Evolutionary conservation across 2,888 invertebrate genomes (phyloP), one percentile per base, ranked within the genome.

Genomic region (Gastracanthus pulcherrimus): DNA sequence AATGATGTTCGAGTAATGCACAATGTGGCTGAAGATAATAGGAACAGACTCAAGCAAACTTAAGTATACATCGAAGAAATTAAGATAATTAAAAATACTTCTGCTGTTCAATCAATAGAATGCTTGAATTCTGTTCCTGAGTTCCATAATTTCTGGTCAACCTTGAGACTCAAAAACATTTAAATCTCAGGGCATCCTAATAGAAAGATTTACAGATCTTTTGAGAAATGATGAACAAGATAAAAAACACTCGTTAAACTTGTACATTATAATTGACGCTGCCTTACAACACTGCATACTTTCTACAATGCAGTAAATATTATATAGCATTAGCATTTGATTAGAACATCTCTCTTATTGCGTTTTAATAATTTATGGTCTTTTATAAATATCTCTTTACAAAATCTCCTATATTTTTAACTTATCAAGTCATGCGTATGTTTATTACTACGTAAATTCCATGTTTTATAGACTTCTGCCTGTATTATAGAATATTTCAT

Each of bases 251-350:
- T 78, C 34, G 26, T 82, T 78, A 31, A 75, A 75, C 36, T 74
- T 79, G 78, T 82, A 76, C 55, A 82, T 75, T 82, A 62, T 71
- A n/a, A 75, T 77, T 74, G 71, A 79, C 72, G 82, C 76, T 78
- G 82, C 82, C 82, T 82, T 82, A 66, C 55, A 38, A 66, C 34
- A 69, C 66, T 79, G 71, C 45, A 76, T 76, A 66, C 7, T 62
- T 77, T 72, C 9, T 75, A 58, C 23, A 55, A 66, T 79, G 76
- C 60, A 76, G 78, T 76, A 78, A 62, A 76, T 60, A 76, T 76
- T 26, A 69, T 66, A 45, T 81, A 75, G 75, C 69, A 67, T 64
- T 75, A 75, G 41, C 41, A 75, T 75, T 76, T 60, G 55, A 64
- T 26, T 75, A 75, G 41, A 48, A 36, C 13, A 13, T 70, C 48